phyloP scores from a whole-genome alignment of 53 echinoderm and acorn worm species.

The Pentamera pediparva region DNA sequence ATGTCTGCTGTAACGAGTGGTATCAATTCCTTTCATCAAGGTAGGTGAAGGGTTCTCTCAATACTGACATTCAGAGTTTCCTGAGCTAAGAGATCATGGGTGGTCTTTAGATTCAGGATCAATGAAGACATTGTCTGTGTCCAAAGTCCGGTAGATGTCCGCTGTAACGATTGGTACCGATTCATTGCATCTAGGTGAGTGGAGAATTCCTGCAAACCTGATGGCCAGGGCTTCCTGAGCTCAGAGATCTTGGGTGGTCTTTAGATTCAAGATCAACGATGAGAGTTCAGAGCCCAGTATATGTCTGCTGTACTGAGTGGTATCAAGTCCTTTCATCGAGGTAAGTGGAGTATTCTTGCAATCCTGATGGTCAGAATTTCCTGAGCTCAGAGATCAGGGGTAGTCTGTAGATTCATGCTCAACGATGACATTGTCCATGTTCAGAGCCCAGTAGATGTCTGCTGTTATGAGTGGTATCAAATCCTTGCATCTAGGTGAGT shows the following conservation, averaged over 20 bases:
- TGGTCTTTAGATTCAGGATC: slow-evolving; percentile 59
- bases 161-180: slow-evolving; percentile 87
- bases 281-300: slow-evolving; percentile 73
- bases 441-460: slow-evolving; percentile 84
- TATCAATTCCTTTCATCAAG: slow-evolving; percentile 71
- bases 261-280: slow-evolving; percentile 55
- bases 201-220: too few relatives aligned
- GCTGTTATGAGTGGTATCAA: slow-evolving; percentile 87
- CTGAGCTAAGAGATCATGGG: slow-evolving; percentile 70
- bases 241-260: slow-evolving; percentile 64
- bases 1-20: slow-evolving; percentile 96
- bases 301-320: slow-evolving; percentile 96
- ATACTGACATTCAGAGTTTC: too few relatives aligned
- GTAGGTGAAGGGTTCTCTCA: too few relatives aligned
- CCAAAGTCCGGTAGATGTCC: slow-evolving; percentile 82
- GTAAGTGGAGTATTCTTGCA: too few relatives aligned
- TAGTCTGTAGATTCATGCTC: slow-evolving; percentile 57
- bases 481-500: slow-evolving; percentile 81
- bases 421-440: slow-evolving; percentile 63
- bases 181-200: slow-evolving; percentile 81
- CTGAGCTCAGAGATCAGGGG: slow-evolving; percentile 68
- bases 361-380: slow-evolving; percentile 36
- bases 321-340: slow-evolving; percentile 71
- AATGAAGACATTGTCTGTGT: slow-evolving; percentile 63
- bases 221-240: slow-evolving; percentile 50